Conservation (phyloP, 2,113 vertebrate species). For the Rattus rattus region DNA sequence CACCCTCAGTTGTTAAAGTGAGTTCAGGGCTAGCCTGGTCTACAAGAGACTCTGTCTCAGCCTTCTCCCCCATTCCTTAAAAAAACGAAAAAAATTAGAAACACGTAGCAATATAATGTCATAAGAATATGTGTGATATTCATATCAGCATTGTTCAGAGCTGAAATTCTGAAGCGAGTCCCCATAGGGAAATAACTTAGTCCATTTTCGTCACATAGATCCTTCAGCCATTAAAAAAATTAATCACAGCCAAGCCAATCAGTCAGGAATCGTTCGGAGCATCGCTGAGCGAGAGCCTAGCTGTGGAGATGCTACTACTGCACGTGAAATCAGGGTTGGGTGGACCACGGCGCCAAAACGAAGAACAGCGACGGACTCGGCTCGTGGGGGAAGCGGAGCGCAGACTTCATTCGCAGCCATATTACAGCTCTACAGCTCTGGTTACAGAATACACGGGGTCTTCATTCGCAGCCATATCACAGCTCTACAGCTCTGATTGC, state of each 20-base stretch:
- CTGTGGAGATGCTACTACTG: neutral
- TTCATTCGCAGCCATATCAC: no score
- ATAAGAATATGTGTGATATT: neutral
- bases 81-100: neutral
- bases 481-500: neutral
- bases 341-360: neutral
- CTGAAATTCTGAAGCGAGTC: constrained; percentile 17
- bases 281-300: neutral
- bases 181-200: neutral
- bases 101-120: neutral
- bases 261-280: neutral
- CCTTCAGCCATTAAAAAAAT: neutral
- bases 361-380: neutral
- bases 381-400: neutral
- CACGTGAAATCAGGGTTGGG: neutral
- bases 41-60: neutral
- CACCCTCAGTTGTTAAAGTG: neutral
- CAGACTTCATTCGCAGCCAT: neutral
- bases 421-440: neutral
- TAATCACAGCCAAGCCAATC: neutral
- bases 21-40: neutral
- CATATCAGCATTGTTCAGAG: neutral
- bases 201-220: neutral
- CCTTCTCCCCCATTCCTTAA: neutral
- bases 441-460: neutral